phyloP scores from a whole-genome alignment of 2,888 invertebrate genomes.

The Punctoribates punctum region DNA sequence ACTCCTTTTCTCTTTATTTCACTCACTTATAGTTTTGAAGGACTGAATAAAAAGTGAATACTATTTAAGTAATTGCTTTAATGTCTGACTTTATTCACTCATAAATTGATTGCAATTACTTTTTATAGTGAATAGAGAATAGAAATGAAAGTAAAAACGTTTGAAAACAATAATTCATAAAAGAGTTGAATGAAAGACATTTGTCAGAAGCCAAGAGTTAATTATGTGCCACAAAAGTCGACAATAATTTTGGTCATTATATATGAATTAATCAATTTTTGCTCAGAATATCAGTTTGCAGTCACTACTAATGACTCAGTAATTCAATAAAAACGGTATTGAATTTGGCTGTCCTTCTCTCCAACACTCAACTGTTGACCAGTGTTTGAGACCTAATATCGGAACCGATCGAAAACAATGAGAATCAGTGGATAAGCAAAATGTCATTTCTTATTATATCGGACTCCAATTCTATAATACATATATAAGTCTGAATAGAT shows the following conservation, averaged over 20 bases:
- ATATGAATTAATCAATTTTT: constrained; percentile 27
- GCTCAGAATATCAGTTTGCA: constrained; percentile 3
- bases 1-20: no score
- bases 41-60: no score
- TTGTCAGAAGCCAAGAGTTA: not conserved
- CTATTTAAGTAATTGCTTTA: no score
- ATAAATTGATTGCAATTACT: not conserved
- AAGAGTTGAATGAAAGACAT: not conserved
- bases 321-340: constrained; percentile 19
- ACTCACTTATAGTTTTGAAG: no score
- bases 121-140: not conserved
- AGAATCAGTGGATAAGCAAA: no score
- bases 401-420: not conserved
- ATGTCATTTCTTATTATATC: no score
- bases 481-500: no score
- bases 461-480: no score
- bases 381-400: not conserved
- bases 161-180: constrained; percentile 1
- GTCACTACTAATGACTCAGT: constrained; percentile 6
- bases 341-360: not conserved
- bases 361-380: not conserved
- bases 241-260: constrained; percentile 16
- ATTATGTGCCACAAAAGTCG: constrained; percentile 15
- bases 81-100: not conserved
- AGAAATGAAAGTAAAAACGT: not conserved